Evolutionary conservation across 2,113 vertebrate species (phyloP).

Genomic region (Indri indri): DNA sequence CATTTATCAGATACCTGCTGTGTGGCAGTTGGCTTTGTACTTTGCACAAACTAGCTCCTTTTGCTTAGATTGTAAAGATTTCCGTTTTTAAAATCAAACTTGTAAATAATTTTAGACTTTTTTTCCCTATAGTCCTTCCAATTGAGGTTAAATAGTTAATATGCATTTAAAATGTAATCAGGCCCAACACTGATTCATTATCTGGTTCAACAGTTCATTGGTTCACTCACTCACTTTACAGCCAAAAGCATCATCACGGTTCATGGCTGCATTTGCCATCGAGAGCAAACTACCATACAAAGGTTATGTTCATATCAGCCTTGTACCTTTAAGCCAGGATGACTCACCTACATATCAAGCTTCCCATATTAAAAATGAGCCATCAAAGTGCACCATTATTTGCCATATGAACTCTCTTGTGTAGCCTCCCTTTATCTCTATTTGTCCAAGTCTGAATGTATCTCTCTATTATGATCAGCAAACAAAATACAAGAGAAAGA

Average conservation of each 20-base stretch:
- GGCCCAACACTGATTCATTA: constrained; percentile 66
- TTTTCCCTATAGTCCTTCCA: constrained; percentile 47
- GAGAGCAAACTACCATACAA: not conserved
- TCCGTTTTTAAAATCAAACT: constrained; percentile 50
- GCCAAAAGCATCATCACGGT: not conserved
- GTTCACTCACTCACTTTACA: constrained; percentile 34
- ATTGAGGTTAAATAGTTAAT: constrained; percentile 69
- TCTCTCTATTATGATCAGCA: not conserved
- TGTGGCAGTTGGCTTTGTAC: not conserved
- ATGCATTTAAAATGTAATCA: constrained; percentile 73
- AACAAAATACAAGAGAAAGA: not conserved
- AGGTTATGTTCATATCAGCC: not conserved
- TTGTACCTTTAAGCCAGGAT: not conserved
- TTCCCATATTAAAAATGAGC: not conserved
- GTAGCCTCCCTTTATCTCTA: not conserved
- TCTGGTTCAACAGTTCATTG: constrained; percentile 50
- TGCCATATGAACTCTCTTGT: not conserved
- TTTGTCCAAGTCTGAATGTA: not conserved
- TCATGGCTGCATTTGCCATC: not conserved
- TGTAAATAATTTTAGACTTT: constrained; percentile 54
- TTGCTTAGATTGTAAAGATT: constrained; percentile 11
- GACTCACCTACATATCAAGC: not conserved
- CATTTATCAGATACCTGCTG: not conserved
- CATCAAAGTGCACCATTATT: not conserved
- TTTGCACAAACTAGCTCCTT: not conserved